Evolutionary conservation across 2,888 invertebrate genomes (phyloP).

Genomic region (Idaea aversata): DNA sequence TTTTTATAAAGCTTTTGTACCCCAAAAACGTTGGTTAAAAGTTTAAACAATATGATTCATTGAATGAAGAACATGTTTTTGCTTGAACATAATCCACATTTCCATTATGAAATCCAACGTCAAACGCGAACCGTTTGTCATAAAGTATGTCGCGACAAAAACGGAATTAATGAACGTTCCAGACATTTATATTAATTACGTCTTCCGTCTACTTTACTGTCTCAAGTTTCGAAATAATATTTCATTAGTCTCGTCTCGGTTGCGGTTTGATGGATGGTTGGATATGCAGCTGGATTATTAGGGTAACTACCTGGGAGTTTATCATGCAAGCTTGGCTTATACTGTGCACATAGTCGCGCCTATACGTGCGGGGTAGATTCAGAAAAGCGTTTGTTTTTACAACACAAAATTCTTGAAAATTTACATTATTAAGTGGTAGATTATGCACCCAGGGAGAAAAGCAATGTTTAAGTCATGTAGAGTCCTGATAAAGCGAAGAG

Average conservation of each 20-base stretch:
- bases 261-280: not conserved
- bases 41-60: not conserved
- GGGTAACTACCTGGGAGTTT: not conserved
- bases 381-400: not conserved
- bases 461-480: no score
- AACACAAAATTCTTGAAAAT: not conserved
- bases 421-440: no score
- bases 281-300: not conserved
- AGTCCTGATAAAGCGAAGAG: no score
- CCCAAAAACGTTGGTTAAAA: no score
- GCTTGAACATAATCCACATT: not conserved
- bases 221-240: slow-evolving; percentile 6
- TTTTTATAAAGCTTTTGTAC: no score
- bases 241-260: slow-evolving; percentile 1
- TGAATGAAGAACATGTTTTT: not conserved
- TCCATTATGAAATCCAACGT: not conserved
- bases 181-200: slow-evolving; percentile 54
- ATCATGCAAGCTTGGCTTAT: not conserved
- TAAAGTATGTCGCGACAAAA: slow-evolving; percentile 58
- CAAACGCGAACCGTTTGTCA: slow-evolving; percentile 12
- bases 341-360: not conserved
- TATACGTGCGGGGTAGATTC: not conserved
- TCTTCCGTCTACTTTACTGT: slow-evolving; percentile 28
- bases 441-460: no score
- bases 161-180: slow-evolving; percentile 56